Evolutionary conservation across 2,888 invertebrate genomes (phyloP).

Genomic region (Unio pictorum): DNA sequence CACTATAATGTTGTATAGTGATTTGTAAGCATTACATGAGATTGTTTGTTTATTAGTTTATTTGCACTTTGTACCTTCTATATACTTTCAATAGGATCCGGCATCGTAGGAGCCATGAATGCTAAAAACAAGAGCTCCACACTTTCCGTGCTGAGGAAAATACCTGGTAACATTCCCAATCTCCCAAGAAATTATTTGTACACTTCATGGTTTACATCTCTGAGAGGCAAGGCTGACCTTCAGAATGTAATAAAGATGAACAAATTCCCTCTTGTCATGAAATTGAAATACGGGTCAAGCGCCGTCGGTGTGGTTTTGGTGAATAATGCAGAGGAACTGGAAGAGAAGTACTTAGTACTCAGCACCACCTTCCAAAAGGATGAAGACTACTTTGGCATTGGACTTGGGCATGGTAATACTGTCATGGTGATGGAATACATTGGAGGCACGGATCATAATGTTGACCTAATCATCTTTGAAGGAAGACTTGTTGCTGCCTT

Average conservation of each 20-base stretch:
- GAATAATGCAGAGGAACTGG: constrained; percentile 27
- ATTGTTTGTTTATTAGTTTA: too few species aligned
- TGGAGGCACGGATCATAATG: constrained; percentile 51
- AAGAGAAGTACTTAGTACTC: constrained; percentile 20
- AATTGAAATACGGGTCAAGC: constrained; percentile 53
- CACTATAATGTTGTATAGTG: too few species aligned
- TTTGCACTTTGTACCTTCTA: too few species aligned
- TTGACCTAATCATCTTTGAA: constrained; percentile 47
- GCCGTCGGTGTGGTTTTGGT: constrained; percentile 50
- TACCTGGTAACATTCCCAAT: constrained; percentile 41
- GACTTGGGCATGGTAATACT: constrained; percentile 43
- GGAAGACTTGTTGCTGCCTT: constrained; percentile 47
- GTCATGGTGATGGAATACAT: constrained; percentile 44
- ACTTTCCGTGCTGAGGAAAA: constrained; percentile 18
- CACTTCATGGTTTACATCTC: constrained; percentile 20
- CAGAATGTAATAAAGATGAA: background rate
- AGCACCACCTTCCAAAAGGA: constrained; percentile 24
- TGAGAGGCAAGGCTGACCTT: constrained; percentile 23
- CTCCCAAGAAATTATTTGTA: constrained; percentile 42
- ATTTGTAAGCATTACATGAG: too few species aligned
- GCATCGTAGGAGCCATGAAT: constrained; percentile 28
- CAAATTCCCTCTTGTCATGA: constrained; percentile 41
- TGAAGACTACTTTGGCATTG: constrained; percentile 41
- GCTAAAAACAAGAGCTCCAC: constrained; percentile 49
- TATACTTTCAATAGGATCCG: constrained; percentile 10